Evolutionary conservation across 2,113 vertebrate genomes (phyloP), one percentile per base, ranked within the genome.

Genomic region (Pseudonaja textilis): DNA sequence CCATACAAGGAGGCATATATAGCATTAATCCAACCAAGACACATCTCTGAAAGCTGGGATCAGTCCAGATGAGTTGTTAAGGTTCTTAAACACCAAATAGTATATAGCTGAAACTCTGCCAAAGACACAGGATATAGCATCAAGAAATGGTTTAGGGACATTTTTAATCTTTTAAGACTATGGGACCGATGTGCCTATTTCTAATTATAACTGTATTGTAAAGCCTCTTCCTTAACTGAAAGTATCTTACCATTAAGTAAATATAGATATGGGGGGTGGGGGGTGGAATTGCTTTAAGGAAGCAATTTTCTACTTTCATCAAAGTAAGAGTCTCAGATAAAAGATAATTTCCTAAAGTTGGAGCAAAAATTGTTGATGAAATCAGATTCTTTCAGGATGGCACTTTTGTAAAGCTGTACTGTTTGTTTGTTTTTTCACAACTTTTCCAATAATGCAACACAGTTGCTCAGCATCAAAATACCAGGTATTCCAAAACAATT

Each of bases 181-280:
- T 64, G n/a, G 5, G 57, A 47, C 85, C 54, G 86, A 89, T 16
- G 61, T 74, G 42, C 8, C 39, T 45, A 29, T 92, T 92, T 92
- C 91, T 92, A 92, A 88, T 92, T 92, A 88, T 92, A 74, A 42
- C 59, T 45, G 54, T 81, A 52, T 88, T 92, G 50, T 55, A 39
- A 89, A 25, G 50, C 39, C 47, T 42, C 91, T n/a, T 74, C 8
- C 61, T 92, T 92, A 45, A 92, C 8, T 64, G 85, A 86, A 92
- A 87, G 11, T 52, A 91, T 18, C 52, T 91, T 85, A 25, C 10
- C 9, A 4, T 85, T 56, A 45, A 85, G 47, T 57, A 34, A 45
- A 74, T 90, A 52, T 90, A 26, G 26, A n/a, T 42, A 55, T 20
- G 4, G 23, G 54, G 18, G 26, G 1, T n/a, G n/a, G 1, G 23